phyloP scores from a whole-genome alignment of 2,888 invertebrate species.

The Hyposoter dolosus region DNA sequence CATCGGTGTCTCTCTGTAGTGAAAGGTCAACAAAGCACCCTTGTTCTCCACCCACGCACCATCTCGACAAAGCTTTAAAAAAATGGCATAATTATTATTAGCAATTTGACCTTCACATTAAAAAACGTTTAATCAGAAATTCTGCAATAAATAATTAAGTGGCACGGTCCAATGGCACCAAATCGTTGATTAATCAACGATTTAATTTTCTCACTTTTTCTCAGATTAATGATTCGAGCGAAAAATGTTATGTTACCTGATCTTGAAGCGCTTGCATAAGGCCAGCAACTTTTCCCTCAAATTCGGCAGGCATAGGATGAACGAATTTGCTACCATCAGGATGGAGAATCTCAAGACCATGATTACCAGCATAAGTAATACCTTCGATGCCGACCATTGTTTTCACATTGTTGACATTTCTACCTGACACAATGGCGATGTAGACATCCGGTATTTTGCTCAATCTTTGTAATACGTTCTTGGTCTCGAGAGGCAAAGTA shows the following conservation, averaged over 20 bases:
- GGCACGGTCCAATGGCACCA: too few species aligned
- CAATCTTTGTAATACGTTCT: slow-evolving; percentile 92
- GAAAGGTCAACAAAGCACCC: slow-evolving; percentile 94
- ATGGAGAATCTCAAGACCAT: slow-evolving; percentile 94
- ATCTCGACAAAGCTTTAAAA: slow-evolving; percentile 90
- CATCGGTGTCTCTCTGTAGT: slow-evolving; percentile 93
- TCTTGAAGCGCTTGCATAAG: slow-evolving; percentile 93
- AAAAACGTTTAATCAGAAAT: not conserved
- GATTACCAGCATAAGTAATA: slow-evolving; percentile 96
- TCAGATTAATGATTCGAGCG: not conserved
- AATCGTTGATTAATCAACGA: not conserved
- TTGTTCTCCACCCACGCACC: slow-evolving; percentile 98
- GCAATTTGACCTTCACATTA: not conserved
- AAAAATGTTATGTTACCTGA: slow-evolving; percentile 86
- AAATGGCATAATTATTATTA: not conserved
- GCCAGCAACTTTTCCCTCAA: slow-evolving; percentile 92
- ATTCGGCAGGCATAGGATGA: slow-evolving; percentile 95
- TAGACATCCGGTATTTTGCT: slow-evolving; percentile 95
- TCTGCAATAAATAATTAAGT: not conserved
- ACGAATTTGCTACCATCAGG: slow-evolving; percentile 96
- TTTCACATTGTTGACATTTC: slow-evolving; percentile 95
- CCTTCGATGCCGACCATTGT: slow-evolving; percentile 96
- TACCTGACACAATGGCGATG: slow-evolving; percentile 94
- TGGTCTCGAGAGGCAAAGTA: slow-evolving; percentile 93
- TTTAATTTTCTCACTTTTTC: not conserved